phyloP scores from a whole-genome alignment of 1,140 invertebrate genomes.

The Ips nitidus region DNA sequence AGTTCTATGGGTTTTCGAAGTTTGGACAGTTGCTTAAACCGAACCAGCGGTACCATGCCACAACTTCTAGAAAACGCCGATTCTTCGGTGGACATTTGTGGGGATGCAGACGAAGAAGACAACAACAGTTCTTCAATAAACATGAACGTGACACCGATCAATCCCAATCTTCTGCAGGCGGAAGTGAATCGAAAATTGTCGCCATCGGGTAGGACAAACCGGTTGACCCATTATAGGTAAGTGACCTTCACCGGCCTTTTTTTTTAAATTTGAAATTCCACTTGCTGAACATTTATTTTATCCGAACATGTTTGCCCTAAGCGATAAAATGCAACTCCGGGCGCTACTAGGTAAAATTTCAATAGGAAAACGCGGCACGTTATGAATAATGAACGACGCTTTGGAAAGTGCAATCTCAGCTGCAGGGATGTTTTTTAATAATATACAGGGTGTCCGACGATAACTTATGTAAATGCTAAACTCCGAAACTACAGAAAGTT shows the following conservation, averaged over 20 bases:
- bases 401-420: too few species aligned
- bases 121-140: conserved; percentile 55
- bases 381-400: too few species aligned
- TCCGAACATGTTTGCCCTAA: too few species aligned
- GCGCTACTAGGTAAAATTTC: too few species aligned
- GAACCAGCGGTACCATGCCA: conserved; percentile 54
- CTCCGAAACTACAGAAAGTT: too few species aligned
- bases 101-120: conserved; percentile 60
- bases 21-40: conserved; percentile 56
- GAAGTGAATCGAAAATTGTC: conserved; percentile 48
- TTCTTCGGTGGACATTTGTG: conserved; percentile 59
- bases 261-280: neutral
- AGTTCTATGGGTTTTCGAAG: conserved; percentile 61
- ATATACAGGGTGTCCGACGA: too few species aligned
- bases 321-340: too few species aligned
- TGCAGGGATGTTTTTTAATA: too few species aligned
- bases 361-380: too few species aligned
- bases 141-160: conserved; percentile 42
- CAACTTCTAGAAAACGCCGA: conserved; percentile 60
- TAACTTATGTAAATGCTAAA: too few species aligned
- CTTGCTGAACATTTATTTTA: neutral
- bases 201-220: conserved; percentile 50
- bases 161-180: conserved; percentile 25
- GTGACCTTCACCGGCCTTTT: neutral
- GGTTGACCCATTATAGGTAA: conserved; percentile 38